phyloP scores from a whole-genome alignment of 2,113 vertebrate genomes.

The Trogon melanurus region DNA sequence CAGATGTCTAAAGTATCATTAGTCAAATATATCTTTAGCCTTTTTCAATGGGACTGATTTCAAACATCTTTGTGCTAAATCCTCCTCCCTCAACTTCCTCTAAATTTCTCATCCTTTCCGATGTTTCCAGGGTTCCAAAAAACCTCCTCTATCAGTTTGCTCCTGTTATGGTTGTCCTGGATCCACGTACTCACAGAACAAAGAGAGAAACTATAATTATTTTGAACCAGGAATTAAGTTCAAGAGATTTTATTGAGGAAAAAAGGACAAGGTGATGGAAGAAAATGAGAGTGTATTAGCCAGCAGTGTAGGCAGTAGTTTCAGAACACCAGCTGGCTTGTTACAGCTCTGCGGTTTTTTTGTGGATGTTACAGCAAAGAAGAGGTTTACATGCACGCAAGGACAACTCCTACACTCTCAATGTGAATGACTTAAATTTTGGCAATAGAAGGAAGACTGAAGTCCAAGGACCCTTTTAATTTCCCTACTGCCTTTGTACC shows the following conservation, averaged over 20 bases:
- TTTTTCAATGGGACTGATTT: conserved; percentile 18
- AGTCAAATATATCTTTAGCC: conserved; percentile 9
- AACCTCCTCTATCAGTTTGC: neutral
- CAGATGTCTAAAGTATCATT: conserved; percentile 55
- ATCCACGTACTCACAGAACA: neutral
- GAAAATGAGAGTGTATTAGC: neutral
- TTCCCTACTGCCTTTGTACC: neutral
- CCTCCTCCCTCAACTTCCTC: conserved; percentile 5
- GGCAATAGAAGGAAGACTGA: neutral
- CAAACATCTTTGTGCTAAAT: neutral
- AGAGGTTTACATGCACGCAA: neutral
- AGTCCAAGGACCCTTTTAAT: neutral
- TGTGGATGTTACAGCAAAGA: neutral
- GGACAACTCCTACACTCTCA: neutral
- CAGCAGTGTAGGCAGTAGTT: neutral
- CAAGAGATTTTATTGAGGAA: neutral
- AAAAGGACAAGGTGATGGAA: neutral
- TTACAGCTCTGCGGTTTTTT: neutral
- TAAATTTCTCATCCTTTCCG: conserved; percentile 1
- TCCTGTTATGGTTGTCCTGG: neutral
- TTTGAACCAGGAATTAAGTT: neutral
- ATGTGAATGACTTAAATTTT: neutral
- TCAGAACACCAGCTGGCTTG: neutral
- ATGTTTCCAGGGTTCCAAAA: neutral
- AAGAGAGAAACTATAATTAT: neutral